Percentiles rank a stretch among this genome's conserved stretches.
Evolutionary conservation across 2,113 vertebrate genomes (phyloP).

Genomic region (Hiodon alosoides): DNA sequence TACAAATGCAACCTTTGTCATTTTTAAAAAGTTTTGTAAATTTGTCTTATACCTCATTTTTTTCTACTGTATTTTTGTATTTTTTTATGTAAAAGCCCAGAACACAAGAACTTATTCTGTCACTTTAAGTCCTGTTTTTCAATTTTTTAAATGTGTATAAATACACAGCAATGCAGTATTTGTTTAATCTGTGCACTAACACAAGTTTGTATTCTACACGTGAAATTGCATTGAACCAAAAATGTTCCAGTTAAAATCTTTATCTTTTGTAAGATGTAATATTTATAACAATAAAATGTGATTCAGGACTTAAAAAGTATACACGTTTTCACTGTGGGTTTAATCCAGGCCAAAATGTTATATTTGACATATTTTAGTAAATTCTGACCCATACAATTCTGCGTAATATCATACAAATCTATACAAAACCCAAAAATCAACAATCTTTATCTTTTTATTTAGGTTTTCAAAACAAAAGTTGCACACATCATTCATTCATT

Average conservation of each 20-base stretch:
- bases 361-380: no score
- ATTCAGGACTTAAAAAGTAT: conserved; percentile 38
- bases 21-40: conserved; percentile 61
- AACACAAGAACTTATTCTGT: conserved; percentile 24
- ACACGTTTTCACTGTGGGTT: background rate
- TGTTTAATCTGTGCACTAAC: conserved; percentile 38
- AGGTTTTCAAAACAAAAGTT: background rate
- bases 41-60: conserved; percentile 92
- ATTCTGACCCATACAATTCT: no score
- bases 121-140: conserved; percentile 19
- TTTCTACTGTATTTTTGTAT: conserved; percentile 75
- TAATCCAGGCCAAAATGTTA: no score
- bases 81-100: conserved; percentile 57
- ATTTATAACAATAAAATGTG: conserved; percentile 70
- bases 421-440: no score
- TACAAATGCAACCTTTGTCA: conserved; percentile 23
- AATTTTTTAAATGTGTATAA: conserved; percentile 18
- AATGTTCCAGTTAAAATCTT: conserved; percentile 38
- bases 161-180: conserved; percentile 25
- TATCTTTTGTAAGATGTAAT: conserved; percentile 59
- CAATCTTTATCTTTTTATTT: no score
- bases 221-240: conserved; percentile 28
- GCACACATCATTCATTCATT: background rate
- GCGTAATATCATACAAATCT: no score
- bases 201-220: conserved; percentile 35